Conservation (phyloP, 1,140 invertebrate genomes). For the Drosophila bipectinata region DNA sequence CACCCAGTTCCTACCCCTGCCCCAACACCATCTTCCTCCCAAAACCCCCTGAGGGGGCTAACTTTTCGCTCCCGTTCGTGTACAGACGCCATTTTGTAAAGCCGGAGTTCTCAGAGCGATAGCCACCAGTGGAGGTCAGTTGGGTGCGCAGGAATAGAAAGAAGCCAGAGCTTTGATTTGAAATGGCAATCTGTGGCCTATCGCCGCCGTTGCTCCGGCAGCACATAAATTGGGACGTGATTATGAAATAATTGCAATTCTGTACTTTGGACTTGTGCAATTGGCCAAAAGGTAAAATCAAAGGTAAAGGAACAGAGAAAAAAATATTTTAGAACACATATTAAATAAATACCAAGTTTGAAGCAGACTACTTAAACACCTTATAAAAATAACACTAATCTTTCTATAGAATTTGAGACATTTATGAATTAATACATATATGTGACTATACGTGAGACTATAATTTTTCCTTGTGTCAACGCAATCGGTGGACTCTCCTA, state of each 20-base stretch:
- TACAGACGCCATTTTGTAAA: constrained; percentile 65
- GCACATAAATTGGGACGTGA: constrained; percentile 79
- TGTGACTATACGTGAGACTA: constrained; percentile 3
- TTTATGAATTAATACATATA: not conserved
- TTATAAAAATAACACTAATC: not conserved
- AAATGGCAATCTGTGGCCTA: constrained; percentile 58
- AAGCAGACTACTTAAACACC: not conserved
- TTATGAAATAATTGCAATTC: constrained; percentile 79
- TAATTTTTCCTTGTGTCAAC: constrained; percentile 16
- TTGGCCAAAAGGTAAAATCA: constrained; percentile 24
- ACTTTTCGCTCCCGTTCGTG: constrained; percentile 47
- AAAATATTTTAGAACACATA: not conserved
- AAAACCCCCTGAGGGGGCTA: not conserved
- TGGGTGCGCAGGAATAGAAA: constrained; percentile 70
- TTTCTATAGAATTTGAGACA: not conserved
- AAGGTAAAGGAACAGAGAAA: constrained; percentile 5
- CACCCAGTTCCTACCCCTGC: constrained; percentile 9
- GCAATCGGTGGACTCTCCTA: constrained; percentile 34
- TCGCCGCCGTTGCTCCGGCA: constrained; percentile 22
- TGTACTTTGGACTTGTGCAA: constrained; percentile 69
- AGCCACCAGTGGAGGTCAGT: constrained; percentile 60
- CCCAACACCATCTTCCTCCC: not conserved
- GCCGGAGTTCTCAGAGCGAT: constrained; percentile 59
- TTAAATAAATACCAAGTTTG: not conserved
- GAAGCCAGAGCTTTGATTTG: constrained; percentile 69